A percentile compares a stretch with the other conserved stretches of the same genome.
phyloP scores from a whole-genome alignment of 2,113 vertebrate genomes.

The Andinoacara biseriatus region DNA sequence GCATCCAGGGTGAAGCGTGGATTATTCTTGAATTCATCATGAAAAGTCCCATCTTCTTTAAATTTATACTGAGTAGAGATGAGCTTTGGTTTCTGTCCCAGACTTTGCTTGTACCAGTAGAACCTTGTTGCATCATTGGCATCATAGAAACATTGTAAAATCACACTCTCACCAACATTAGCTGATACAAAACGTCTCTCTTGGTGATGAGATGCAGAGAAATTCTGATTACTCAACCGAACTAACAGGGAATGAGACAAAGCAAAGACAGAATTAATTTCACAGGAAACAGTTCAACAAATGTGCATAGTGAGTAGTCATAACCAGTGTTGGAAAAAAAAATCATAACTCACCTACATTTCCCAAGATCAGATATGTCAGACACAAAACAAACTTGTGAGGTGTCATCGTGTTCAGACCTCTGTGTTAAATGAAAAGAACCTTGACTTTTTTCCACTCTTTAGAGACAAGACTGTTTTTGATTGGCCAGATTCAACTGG shows the following conservation, averaged over 20 bases:
- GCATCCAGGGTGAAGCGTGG: constrained; percentile 12
- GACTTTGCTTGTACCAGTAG: constrained; percentile 51
- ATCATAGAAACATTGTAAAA: background rate
- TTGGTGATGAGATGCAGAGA: background rate
- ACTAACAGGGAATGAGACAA: background rate
- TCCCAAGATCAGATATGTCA: background rate
- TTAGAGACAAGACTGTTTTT: rapidly evolving
- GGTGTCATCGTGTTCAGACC: background rate
- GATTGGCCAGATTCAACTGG: no score
- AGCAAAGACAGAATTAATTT: background rate
- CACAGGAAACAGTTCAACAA: rapidly evolving
- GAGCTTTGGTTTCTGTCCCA: constrained; percentile 26
- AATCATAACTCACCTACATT: background rate
- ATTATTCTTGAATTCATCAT: background rate
- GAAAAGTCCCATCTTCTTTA: background rate
- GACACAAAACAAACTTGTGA: background rate
- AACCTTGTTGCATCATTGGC: background rate
- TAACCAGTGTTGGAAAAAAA: rapidly evolving
- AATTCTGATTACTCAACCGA: background rate
- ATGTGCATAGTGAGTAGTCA: rapidly evolving
- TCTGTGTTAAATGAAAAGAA: background rate
- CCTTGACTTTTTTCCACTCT: background rate
- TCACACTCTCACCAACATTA: background rate
- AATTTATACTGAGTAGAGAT: constrained; percentile 11
- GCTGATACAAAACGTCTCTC: background rate